A percentile compares a stretch with the other conserved stretches of the same genome.
These are phyloP conservation scores for Pangasius krempfi DNA, from an alignment of 2,797 vertebrate species.

Conservation along the genomic window DNA sequence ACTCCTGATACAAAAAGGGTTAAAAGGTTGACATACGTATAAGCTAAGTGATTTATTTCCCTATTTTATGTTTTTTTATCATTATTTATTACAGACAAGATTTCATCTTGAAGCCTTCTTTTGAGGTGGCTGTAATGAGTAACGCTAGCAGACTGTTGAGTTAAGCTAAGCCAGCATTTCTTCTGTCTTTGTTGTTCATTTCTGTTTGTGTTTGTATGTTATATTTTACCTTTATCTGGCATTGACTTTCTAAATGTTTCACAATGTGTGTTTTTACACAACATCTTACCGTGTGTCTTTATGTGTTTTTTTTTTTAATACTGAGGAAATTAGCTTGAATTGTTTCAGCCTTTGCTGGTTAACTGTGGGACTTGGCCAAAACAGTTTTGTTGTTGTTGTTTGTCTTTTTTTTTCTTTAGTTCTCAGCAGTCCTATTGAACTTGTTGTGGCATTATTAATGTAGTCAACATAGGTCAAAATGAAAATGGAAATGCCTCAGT, in stretches of 20 bases:
- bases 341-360: background rate
- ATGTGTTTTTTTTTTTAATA: background rate
- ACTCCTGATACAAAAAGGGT: no score
- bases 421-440: background rate
- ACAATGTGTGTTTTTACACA: background rate
- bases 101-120: background rate
- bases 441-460: background rate
- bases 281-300: background rate
- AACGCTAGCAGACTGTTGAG: background rate
- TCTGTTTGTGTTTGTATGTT: background rate
- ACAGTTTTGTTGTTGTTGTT: background rate
- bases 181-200: background rate
- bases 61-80: background rate
- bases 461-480: background rate
- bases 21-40: background rate
- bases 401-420: background rate
- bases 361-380: background rate
- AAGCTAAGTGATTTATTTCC: background rate
- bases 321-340: background rate
- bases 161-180: background rate
- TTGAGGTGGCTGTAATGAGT: background rate
- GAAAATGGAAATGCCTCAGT: conserved; percentile 1
- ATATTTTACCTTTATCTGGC: background rate
- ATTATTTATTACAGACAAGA: background rate
- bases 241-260: background rate